Evolutionary conservation across 1,140 invertebrate genomes (phyloP).

Genomic region (Oryctes rhinoceros): DNA sequence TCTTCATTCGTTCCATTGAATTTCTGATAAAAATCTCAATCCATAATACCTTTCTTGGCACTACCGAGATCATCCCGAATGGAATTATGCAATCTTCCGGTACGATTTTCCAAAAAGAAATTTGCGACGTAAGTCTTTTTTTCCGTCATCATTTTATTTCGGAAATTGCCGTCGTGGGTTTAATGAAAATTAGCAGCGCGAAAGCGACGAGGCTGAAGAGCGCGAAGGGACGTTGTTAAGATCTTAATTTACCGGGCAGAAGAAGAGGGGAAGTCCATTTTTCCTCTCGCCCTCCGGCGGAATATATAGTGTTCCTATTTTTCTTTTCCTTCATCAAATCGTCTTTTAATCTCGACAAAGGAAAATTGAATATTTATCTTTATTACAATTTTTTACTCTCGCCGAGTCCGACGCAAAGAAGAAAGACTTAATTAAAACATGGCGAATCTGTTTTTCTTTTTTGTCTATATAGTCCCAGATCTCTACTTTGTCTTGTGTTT

Average conservation of each 20-base stretch:
- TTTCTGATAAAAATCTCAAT: too few species aligned
- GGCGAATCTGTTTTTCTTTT: conserved; percentile 5
- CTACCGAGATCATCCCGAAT: too few species aligned
- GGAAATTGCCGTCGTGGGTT: conserved; percentile 13
- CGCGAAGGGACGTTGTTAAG: neutral
- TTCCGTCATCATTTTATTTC: neutral
- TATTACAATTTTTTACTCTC: conserved; percentile 22
- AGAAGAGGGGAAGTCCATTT: neutral
- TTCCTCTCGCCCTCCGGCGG: neutral
- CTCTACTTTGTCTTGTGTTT: neutral
- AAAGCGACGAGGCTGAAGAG: neutral
- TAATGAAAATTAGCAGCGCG: conserved; percentile 15
- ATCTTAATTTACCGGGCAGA: conserved; percentile 1
- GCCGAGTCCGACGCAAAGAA: conserved; percentile 3
- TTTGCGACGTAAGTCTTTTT: too few species aligned
- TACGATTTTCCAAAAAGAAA: too few species aligned
- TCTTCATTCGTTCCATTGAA: too few species aligned
- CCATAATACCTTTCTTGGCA: too few species aligned
- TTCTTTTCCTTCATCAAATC: conserved; percentile 18
- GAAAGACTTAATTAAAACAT: conserved; percentile 10
- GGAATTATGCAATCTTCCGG: too few species aligned
- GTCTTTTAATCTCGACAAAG: conserved; percentile 13
- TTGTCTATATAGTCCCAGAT: neutral
- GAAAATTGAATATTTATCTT: conserved; percentile 23
- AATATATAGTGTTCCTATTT: conserved; percentile 19